phyloP scores from a whole-genome alignment of 2,888 invertebrate species.

The Julus scanicus region DNA sequence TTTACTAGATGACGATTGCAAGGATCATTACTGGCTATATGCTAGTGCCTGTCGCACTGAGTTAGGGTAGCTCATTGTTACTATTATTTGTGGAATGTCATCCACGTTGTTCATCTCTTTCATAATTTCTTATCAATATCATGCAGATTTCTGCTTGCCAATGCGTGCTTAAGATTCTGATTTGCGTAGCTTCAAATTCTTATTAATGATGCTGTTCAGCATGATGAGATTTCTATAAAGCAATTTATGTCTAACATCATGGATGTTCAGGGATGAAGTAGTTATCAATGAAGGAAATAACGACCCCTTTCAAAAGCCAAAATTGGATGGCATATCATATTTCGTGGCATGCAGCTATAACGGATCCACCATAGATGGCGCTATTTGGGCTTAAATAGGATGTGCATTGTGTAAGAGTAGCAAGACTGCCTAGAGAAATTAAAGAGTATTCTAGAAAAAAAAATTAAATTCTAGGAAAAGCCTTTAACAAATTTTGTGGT shows the following conservation, averaged over 20 bases:
- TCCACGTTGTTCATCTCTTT: background rate
- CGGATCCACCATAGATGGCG: too few species aligned
- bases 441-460: too few species aligned
- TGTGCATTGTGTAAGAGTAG: too few species aligned
- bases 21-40: background rate
- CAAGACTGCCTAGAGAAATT: too few species aligned
- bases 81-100: background rate
- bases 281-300: background rate
- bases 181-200: background rate
- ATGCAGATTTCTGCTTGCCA: background rate
- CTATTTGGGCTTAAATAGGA: too few species aligned
- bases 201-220: background rate
- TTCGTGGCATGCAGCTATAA: too few species aligned
- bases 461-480: too few species aligned
- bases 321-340: too few species aligned
- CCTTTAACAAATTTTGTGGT: too few species aligned
- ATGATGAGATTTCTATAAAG: background rate
- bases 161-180: background rate
- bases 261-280: background rate
- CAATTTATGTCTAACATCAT: background rate
- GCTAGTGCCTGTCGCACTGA: background rate
- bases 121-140: background rate
- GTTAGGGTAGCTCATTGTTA: background rate
- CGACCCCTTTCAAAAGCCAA: background rate
- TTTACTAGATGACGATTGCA: constrained; percentile 10